Evolutionary conservation across 1,140 invertebrate genomes (phyloP).

Genomic region (Drosophila prosaltans): DNA sequence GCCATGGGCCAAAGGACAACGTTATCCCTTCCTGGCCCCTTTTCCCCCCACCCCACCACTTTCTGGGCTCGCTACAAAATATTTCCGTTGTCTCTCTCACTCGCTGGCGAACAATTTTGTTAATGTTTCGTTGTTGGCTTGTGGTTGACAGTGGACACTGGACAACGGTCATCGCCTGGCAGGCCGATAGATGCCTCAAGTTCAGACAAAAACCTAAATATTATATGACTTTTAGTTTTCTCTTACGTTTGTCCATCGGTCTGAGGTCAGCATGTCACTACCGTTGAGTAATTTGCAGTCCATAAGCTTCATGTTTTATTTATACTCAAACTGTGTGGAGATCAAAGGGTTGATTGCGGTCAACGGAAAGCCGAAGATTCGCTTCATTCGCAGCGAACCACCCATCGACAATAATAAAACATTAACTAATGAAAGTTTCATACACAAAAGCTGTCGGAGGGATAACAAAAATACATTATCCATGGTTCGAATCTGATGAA

Average conservation of each 20-base stretch:
- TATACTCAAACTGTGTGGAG: conserved; percentile 55
- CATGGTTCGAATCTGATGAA: no score
- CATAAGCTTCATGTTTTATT: conserved; percentile 67
- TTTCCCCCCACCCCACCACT: conserved; percentile 15
- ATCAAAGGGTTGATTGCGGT: conserved; percentile 51
- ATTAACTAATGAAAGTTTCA: not conserved
- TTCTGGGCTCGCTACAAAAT: conserved; percentile 43
- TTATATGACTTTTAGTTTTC: conserved; percentile 67
- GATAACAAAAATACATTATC: no score
- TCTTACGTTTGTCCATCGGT: conserved; percentile 42
- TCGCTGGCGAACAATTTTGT: conserved; percentile 62
- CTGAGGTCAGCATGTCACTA: conserved; percentile 15
- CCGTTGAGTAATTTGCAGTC: conserved; percentile 61
- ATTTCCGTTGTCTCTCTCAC: conserved; percentile 53
- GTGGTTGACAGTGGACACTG: conserved; percentile 66
- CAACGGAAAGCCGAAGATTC: conserved; percentile 16
- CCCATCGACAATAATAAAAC: not conserved
- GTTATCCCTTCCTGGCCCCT: conserved; percentile 32
- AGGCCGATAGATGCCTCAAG: conserved; percentile 22
- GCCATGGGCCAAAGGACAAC: conserved; percentile 45
- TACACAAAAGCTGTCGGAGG: not conserved
- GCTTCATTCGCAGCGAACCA: not conserved
- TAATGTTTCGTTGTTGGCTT: conserved; percentile 64
- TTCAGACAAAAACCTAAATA: conserved; percentile 65
- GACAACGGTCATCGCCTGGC: conserved; percentile 3